Evolutionary conservation across 2,888 invertebrate species (phyloP).

Genomic region (Hermodice carunculata): DNA sequence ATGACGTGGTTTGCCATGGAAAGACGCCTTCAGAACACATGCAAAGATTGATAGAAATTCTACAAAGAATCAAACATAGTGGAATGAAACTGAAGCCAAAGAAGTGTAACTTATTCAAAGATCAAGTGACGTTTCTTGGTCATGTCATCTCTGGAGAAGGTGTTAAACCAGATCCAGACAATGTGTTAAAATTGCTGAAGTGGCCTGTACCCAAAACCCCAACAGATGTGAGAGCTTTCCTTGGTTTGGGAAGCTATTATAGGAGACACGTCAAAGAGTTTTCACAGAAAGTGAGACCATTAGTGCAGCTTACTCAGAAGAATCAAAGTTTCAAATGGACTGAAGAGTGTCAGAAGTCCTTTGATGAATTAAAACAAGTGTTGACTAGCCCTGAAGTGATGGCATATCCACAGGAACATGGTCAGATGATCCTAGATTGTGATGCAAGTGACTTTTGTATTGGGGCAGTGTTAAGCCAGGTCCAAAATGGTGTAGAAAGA

Average conservation of each 20-base stretch:
- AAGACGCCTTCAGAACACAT: slow-evolving; percentile 11
- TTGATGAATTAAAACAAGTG: slow-evolving; percentile 23
- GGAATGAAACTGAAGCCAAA: slow-evolving; percentile 4
- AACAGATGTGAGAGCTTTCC: background rate
- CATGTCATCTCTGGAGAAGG: background rate
- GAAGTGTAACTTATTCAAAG: background rate
- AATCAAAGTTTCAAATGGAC: slow-evolving; percentile 30
- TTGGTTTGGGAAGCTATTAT: background rate
- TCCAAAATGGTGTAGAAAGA: slow-evolving; percentile 26
- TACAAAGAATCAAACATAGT: slow-evolving; percentile 1
- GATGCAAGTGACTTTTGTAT: slow-evolving; percentile 28
- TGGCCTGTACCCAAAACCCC: background rate
- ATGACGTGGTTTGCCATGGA: slow-evolving; percentile 14
- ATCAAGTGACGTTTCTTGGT: background rate
- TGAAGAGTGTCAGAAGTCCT: slow-evolving; percentile 30
- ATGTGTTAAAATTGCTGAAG: background rate
- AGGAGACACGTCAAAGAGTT: slow-evolving; percentile 30
- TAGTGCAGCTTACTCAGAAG: slow-evolving; percentile 24
- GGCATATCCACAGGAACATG: slow-evolving; percentile 26
- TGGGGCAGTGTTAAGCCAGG: slow-evolving; percentile 33
- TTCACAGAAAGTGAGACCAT: slow-evolving; percentile 16
- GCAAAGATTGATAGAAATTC: slow-evolving; percentile 6
- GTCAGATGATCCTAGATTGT: slow-evolving; percentile 30
- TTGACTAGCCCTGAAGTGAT: slow-evolving; percentile 26
- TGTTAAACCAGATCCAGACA: background rate